Conservation (phyloP, 2,888 invertebrate genomes). For the Stenotaenia linearis region DNA sequence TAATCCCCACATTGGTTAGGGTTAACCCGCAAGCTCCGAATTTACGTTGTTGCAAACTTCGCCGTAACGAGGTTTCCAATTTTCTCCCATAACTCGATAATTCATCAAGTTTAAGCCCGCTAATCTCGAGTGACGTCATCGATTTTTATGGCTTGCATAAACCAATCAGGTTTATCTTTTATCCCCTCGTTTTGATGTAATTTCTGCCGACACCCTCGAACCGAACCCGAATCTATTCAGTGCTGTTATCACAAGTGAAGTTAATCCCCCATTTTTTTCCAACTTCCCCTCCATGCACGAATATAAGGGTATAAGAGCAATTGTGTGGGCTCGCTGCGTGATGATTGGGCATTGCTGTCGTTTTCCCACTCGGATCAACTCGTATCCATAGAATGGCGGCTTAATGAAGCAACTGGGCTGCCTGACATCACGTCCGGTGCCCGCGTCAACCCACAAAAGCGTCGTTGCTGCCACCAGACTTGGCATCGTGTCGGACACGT, state of each 20-base stretch:
- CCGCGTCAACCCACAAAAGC: background rate
- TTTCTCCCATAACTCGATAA: background rate
- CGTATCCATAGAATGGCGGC: background rate
- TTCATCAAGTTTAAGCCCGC: background rate
- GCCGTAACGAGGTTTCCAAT: background rate
- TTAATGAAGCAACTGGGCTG: slow-evolving; percentile 2
- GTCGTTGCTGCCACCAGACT: background rate
- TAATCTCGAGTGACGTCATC: background rate
- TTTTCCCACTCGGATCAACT: slow-evolving; percentile 22
- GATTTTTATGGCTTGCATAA: background rate
- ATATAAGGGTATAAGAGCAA: background rate
- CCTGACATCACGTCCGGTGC: slow-evolving; percentile 7
- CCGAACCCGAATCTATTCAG: background rate
- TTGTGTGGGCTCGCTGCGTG: background rate
- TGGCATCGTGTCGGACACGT: background rate
- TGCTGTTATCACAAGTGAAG: slow-evolving; percentile 17
- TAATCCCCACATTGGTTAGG: slow-evolving; percentile 3
- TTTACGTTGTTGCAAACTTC: background rate
- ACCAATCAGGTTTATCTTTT: background rate
- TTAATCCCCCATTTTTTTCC: background rate
- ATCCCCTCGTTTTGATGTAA: background rate
- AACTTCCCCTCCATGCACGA: background rate
- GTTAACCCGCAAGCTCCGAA: background rate
- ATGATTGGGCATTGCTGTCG: slow-evolving; percentile 19
- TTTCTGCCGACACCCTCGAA: background rate